phyloP scores from a whole-genome alignment of 2,888 invertebrate species.

The Thymelicus sylvestris region DNA sequence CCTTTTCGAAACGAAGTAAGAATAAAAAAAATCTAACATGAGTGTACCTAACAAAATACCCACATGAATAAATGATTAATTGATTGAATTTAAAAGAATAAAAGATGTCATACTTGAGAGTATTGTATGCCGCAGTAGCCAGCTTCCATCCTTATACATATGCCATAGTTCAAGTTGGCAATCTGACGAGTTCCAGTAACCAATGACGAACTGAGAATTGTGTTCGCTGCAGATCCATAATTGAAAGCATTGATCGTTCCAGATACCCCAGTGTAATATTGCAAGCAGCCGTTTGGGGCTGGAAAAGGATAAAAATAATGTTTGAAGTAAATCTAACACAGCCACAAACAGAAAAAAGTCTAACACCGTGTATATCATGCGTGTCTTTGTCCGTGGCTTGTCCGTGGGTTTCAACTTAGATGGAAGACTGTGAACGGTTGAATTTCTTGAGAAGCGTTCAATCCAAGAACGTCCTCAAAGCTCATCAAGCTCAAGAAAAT shows the following conservation, averaged over 20 bases:
- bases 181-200: constrained; percentile 89
- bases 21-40: no score
- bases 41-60: no score
- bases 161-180: constrained; percentile 89
- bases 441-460: no score
- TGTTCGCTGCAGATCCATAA: constrained; percentile 87
- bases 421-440: not conserved
- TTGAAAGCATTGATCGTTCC: constrained; percentile 91
- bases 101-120: constrained; percentile 69
- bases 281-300: constrained; percentile 92
- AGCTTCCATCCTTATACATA: constrained; percentile 89
- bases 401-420: no score
- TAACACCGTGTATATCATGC: not conserved
- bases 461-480: no score
- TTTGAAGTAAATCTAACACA: not conserved
- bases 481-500: no score
- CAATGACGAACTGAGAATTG: constrained; percentile 80
- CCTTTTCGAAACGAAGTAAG: no score
- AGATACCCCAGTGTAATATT: constrained; percentile 87
- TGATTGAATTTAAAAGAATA: no score
- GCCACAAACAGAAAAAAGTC: no score
- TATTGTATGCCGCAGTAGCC: constrained; percentile 90
- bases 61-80: no score
- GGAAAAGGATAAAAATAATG: constrained; percentile 47
- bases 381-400: no score